Evolutionary conservation across 1,140 invertebrate genomes (phyloP), one percentile per base, ranked within the genome.

Genomic region (Sycophaga agraensis): DNA sequence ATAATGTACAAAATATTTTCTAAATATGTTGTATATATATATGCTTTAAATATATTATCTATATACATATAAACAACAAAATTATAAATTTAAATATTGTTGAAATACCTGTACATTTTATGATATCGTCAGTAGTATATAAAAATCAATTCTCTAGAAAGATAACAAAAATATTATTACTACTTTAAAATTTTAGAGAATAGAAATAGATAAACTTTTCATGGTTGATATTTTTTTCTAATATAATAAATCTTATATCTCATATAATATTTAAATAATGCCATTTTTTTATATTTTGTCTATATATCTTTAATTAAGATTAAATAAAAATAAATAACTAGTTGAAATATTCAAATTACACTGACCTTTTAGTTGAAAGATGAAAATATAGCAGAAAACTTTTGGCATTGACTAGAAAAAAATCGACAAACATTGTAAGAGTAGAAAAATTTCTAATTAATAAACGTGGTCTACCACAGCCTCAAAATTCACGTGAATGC

Each of bases 101-200:
- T 17, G 7, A 43, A 19, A 42, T 50, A 62, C 62, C 63, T 65
- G 17, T 48, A 54, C 31, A 63, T 65, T 59, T 64, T 64, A 19
- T 17, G 24, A 57, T 62, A 31, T 0, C 34, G 14, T 54, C 17
- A 64, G 24, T 22, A 48, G 1, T 40, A 53, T 53, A 21, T 7
- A 62, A 16, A 19, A 58, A 26, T 14, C 2, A 43, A n/a, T 31
- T 16, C 34, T 11, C 54, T 37, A 24, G 3, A 45, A 63, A 51
- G 22, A n/a, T 21, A 43, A 19, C 39, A 4, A 45, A 12, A 28
- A 34, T 9, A 24, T 21, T 51, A 19, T 42, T 0, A 28, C 28
- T 31, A 31, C n/a, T n/a, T 24, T 14, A 16, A 21, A n/a, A n/a
- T n/a, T n/a, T n/a, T n/a, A n/a, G n/a, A n/a, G n/a, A n/a, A n/a